Evolutionary conservation across 2,113 vertebrate species (phyloP).

Genomic region (Phyllopteryx taeniolatus): DNA sequence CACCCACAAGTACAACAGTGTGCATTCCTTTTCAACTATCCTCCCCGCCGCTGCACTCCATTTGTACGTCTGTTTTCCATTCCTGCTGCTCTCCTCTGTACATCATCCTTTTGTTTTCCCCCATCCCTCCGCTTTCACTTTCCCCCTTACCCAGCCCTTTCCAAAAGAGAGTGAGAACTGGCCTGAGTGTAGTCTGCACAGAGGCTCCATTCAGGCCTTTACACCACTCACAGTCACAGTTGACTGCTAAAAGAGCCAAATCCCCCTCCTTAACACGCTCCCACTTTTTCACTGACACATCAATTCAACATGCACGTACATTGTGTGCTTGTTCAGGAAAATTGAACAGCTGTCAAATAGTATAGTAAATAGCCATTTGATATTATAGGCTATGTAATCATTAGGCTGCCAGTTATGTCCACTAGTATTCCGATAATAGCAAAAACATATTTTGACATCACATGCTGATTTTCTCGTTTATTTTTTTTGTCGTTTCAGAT

Average conservation of each 20-base stretch:
- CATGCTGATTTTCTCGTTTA: too few species aligned
- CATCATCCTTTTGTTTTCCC: conserved; percentile 22
- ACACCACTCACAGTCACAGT: conserved; percentile 47
- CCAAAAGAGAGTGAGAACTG: conserved; percentile 44
- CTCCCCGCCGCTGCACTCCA: conserved; percentile 12
- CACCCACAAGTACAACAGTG: conserved; percentile 54
- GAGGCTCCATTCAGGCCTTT: conserved; percentile 63
- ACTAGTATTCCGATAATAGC: too few species aligned
- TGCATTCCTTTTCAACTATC: conserved; percentile 23
- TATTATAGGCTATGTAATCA: background rate
- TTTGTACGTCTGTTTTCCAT: conserved; percentile 10
- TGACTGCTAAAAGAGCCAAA: conserved; percentile 52
- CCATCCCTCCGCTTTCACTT: conserved; percentile 12
- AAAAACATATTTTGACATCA: too few species aligned
- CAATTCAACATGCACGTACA: conserved; percentile 30
- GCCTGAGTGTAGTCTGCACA: conserved; percentile 44
- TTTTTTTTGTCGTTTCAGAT: background rate
- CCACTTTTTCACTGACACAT: conserved; percentile 25
- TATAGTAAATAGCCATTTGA: background rate
- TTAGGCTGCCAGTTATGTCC: too few species aligned
- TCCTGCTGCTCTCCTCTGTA: conserved; percentile 5
- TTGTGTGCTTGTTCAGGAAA: background rate
- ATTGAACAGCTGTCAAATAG: background rate
- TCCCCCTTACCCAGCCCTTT: conserved; percentile 12
- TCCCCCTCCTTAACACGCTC: conserved; percentile 24